Conservation (phyloP, 1,140 invertebrate genomes). For the Tetragnatha versicolor region DNA sequence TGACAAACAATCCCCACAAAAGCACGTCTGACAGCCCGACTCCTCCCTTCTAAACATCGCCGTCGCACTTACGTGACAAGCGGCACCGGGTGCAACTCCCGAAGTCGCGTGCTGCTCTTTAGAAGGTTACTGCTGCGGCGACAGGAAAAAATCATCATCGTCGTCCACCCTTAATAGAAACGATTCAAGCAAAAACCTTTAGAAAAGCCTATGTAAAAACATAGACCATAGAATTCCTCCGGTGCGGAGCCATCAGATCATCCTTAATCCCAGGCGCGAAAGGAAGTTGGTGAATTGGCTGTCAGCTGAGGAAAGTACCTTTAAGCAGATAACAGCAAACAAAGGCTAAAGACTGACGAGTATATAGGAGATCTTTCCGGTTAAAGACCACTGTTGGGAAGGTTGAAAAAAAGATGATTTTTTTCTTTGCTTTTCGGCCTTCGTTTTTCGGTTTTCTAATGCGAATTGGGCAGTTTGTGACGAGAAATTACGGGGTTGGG, state of each 20-base stretch:
- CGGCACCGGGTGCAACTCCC: not conserved
- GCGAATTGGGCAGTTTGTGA: too few species aligned
- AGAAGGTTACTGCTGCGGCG: not conserved
- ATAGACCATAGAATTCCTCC: not conserved
- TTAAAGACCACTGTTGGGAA: too few species aligned
- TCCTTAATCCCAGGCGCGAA: slow-evolving; percentile 14
- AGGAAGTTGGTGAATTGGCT: slow-evolving; percentile 3
- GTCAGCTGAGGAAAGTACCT: not conserved
- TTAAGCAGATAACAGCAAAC: slow-evolving; percentile 15
- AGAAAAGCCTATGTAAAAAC: not conserved
- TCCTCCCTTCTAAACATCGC: not conserved
- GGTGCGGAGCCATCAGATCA: slow-evolving; percentile 17
- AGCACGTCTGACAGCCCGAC: too few species aligned
- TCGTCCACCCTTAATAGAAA: too few species aligned
- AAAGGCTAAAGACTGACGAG: not conserved
- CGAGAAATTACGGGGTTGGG: too few species aligned
- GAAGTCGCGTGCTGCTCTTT: not conserved
- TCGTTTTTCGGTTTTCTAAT: too few species aligned
- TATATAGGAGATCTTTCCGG: not conserved
- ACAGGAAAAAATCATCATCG: too few species aligned
- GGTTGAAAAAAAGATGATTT: not conserved
- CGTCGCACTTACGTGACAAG: slow-evolving; percentile 10
- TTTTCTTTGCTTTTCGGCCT: not conserved
- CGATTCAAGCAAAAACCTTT: not conserved
- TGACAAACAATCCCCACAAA: too few species aligned